These are phyloP conservation scores for Pygoscelis adeliae DNA, from an alignment of 2,113 vertebrate species.

Conservation along the genomic window DNA sequence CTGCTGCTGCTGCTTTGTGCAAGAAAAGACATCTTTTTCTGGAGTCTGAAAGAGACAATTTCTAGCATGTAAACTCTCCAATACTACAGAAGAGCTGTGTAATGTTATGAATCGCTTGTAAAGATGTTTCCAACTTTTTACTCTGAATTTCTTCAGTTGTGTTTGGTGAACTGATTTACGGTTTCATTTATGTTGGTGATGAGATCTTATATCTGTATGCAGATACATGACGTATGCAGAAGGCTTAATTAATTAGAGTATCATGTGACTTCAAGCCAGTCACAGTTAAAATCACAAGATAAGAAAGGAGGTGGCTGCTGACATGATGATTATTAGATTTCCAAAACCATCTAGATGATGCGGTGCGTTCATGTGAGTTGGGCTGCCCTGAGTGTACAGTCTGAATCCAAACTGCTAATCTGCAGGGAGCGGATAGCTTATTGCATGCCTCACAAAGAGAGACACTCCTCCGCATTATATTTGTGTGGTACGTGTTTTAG, in stretches of 20 bases:
- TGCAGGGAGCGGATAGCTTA: background rate
- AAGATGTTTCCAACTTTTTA: background rate
- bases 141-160: background rate
- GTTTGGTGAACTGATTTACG: background rate
- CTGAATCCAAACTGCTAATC: background rate
- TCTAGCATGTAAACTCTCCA: background rate
- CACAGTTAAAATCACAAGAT: background rate
- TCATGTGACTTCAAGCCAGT: background rate
- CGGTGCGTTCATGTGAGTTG: accelerated
- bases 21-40: background rate
- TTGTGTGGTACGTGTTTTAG: background rate
- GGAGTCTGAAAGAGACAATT: background rate
- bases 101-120: background rate
- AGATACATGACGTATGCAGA: background rate
- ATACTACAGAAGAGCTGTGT: background rate
- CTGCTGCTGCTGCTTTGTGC: background rate
- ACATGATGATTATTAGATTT: background rate
- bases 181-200: background rate
- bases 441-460: background rate
- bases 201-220: background rate
- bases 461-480: background rate
- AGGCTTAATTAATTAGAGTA: background rate
- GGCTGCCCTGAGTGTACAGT: background rate
- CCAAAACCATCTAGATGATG: background rate
- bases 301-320: background rate